phyloP scores from a whole-genome alignment of 2,888 invertebrate genomes.

The Acleris literana region DNA sequence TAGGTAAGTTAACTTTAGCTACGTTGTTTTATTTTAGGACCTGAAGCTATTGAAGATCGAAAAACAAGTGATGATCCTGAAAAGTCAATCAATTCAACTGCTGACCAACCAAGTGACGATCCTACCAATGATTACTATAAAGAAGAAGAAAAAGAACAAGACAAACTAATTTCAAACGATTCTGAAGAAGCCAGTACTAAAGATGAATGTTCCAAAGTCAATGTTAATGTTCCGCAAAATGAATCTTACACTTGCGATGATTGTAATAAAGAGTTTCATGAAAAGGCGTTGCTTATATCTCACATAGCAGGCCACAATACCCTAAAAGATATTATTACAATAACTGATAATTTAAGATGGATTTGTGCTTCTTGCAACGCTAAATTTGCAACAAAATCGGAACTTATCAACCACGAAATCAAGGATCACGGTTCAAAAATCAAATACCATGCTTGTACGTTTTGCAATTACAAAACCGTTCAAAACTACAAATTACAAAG shows the following conservation, averaged over 20 bases:
- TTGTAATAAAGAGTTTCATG: neutral
- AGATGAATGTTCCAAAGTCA: neutral
- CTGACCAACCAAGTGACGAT: too few relatives aligned
- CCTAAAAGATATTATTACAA: neutral
- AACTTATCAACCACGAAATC: conserved; percentile 18
- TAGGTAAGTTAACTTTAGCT: too few relatives aligned
- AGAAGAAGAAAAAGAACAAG: neutral
- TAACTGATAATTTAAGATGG: neutral
- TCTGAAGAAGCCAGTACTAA: neutral
- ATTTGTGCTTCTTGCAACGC: conserved; percentile 8
- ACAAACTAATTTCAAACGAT: neutral
- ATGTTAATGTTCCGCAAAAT: neutral
- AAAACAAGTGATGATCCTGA: too few relatives aligned
- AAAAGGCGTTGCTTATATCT: neutral
- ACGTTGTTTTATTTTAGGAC: too few relatives aligned
- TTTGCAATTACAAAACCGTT: conserved; percentile 16
- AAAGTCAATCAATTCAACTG: too few relatives aligned
- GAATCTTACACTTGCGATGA: neutral
- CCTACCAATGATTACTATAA: too few relatives aligned
- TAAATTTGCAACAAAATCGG: conserved; percentile 3
- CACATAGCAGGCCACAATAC: neutral
- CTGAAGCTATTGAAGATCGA: too few relatives aligned
- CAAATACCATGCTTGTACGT: neutral
- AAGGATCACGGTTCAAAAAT: conserved; percentile 13
- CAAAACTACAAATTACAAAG: fast-evolving